These are phyloP conservation scores for Ageneiosus marmoratus DNA, from an alignment of 2,113 vertebrate species.

Conservation along the genomic window DNA sequence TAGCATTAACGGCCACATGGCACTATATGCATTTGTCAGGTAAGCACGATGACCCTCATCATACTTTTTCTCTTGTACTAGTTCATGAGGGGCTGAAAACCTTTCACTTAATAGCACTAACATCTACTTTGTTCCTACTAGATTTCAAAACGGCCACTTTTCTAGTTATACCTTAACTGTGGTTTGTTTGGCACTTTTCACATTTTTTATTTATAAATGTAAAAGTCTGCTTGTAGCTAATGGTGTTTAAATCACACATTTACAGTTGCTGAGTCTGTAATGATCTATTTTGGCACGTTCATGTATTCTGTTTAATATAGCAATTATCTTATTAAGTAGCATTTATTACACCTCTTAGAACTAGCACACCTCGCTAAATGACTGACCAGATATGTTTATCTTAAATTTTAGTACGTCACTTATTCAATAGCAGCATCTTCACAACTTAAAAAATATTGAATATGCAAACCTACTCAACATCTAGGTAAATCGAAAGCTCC, in stretches of 20 bases:
- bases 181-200: conserved; percentile 83
- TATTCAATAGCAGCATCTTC: conserved; percentile 81
- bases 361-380: conserved; percentile 73
- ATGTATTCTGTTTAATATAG: conserved; percentile 70
- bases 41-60: conserved; percentile 60
- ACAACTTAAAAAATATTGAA: conserved; percentile 69
- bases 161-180: conserved; percentile 69
- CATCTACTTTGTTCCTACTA: conserved; percentile 55
- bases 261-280: conserved; percentile 67
- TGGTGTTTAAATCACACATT: conserved; percentile 69
- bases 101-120: conserved; percentile 61
- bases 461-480: conserved; percentile 72
- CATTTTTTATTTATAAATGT: conserved; percentile 78
- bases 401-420: conserved; percentile 71
- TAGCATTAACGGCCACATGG: conserved; percentile 66
- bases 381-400: conserved; percentile 75
- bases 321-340: conserved; percentile 67
- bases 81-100: conserved; percentile 64
- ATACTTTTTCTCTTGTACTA: conserved; percentile 53
- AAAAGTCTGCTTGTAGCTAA: conserved; percentile 72
- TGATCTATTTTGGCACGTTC: conserved; percentile 79
- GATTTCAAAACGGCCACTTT: conserved; percentile 56
- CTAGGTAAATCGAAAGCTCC: conserved; percentile 74
- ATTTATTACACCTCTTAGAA: conserved; percentile 68
- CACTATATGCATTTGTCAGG: conserved; percentile 64